Conservation (phyloP, 2,888 invertebrate species). For the Amphimallon solstitiale region DNA sequence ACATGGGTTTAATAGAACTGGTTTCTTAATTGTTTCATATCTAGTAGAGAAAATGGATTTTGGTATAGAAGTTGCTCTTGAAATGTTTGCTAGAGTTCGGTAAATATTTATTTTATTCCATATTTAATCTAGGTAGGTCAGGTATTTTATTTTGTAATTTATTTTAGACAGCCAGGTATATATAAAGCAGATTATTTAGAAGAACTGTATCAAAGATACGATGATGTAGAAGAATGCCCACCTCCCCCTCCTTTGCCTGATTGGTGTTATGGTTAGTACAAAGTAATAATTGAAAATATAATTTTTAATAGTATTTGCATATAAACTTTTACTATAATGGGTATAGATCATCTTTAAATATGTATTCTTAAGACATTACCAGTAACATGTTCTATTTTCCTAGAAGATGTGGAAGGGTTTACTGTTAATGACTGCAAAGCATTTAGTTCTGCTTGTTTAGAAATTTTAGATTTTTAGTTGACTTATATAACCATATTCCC, state of each 20-base stretch:
- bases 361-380: no score
- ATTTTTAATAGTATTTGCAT: neutral
- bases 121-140: conserved; percentile 7
- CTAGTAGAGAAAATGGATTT: conserved; percentile 86
- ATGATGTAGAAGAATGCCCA: conserved; percentile 74
- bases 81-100: conserved; percentile 78
- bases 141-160: neutral
- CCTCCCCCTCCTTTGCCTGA: conserved; percentile 83
- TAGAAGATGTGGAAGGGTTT: no score
- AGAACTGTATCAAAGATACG: conserved; percentile 86
- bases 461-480: no score
- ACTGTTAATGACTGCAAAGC: no score
- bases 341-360: no score
- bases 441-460: no score
- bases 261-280: conserved; percentile 78
- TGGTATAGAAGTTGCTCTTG: conserved; percentile 85
- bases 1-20: conserved; percentile 98
- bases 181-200: conserved; percentile 96
- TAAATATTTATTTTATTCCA: conserved; percentile 49
- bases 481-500: no score
- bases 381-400: no score
- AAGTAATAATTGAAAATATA: neutral
- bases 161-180: conserved; percentile 87
- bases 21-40: conserved; percentile 92
- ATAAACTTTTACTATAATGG: no score